phyloP scores from a whole-genome alignment of 2,797 vertebrate species.

The Zonotrichia albicollis region DNA sequence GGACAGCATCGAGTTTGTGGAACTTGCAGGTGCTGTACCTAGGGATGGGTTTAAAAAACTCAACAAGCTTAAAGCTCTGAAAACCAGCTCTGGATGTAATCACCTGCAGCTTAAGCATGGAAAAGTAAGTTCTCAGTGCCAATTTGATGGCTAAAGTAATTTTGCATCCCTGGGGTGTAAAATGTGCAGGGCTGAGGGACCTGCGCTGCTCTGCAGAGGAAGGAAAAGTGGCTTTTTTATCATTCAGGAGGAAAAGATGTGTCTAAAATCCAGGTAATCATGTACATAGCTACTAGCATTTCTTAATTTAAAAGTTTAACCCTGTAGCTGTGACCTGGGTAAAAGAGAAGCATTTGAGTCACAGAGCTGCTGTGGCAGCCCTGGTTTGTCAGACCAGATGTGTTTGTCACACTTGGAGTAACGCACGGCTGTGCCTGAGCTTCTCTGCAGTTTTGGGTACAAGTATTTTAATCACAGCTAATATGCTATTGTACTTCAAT shows the following conservation, averaged over 20 bases:
- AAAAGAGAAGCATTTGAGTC: neutral
- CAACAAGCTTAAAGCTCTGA: neutral
- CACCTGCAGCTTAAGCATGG: neutral
- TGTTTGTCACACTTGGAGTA: neutral
- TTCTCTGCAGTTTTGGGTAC: neutral
- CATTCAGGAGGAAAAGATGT: neutral
- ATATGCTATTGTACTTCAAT: neutral
- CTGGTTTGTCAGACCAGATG: neutral
- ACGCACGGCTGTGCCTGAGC: fast-evolving
- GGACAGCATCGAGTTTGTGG: neutral
- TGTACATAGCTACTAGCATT: neutral
- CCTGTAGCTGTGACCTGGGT: neutral
- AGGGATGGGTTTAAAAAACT: neutral
- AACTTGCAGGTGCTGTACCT: neutral
- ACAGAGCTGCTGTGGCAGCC: neutral
- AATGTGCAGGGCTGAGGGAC: neutral
- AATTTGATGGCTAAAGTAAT: neutral
- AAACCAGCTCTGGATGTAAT: neutral
- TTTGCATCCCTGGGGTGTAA: neutral
- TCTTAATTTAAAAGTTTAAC: neutral
- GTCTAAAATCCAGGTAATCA: neutral
- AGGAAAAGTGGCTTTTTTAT: neutral
- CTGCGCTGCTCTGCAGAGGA: neutral
- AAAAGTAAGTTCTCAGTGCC: neutral
- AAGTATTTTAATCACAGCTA: neutral